A percentile compares a stretch with the other conserved stretches of the same genome.
phyloP scores from a whole-genome alignment of 2,888 invertebrate genomes.

The Dugesia japonica region DNA sequence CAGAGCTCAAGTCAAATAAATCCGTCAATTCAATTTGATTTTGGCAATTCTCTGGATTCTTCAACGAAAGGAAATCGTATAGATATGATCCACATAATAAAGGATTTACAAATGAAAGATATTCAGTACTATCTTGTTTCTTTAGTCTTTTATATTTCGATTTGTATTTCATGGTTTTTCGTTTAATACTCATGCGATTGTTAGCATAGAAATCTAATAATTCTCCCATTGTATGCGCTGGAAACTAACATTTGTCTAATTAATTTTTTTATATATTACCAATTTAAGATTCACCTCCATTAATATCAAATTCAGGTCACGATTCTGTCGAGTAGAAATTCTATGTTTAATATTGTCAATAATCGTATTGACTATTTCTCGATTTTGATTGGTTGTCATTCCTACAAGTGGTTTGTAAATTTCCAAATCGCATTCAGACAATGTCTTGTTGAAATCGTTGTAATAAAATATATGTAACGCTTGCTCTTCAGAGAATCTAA shows the following conservation, averaged over 20 bases:
- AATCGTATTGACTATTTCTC: background rate
- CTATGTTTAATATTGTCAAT: background rate
- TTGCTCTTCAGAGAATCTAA: background rate
- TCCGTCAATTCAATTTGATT: background rate
- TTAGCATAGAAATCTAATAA: background rate
- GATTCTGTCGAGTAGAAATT: background rate
- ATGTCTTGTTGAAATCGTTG: background rate
- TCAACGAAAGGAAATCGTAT: background rate
- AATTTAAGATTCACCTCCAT: no score
- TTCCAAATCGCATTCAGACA: background rate
- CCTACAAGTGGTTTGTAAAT: background rate
- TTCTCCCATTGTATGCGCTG: background rate
- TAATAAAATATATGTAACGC: background rate
- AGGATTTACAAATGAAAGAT: background rate
- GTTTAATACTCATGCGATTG: slow-evolving; percentile 12
- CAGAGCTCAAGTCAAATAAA: background rate
- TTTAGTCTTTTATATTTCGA: background rate
- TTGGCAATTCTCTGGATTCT: background rate
- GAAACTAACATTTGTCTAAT: background rate
- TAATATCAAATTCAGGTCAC: background rate
- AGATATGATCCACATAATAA: background rate
- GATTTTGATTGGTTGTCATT: background rate
- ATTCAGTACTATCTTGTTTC: background rate
- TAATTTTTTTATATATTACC: no score
- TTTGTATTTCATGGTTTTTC: background rate